Conservation (phyloP, 2,113 vertebrate species). For the Perca fluviatilis region DNA sequence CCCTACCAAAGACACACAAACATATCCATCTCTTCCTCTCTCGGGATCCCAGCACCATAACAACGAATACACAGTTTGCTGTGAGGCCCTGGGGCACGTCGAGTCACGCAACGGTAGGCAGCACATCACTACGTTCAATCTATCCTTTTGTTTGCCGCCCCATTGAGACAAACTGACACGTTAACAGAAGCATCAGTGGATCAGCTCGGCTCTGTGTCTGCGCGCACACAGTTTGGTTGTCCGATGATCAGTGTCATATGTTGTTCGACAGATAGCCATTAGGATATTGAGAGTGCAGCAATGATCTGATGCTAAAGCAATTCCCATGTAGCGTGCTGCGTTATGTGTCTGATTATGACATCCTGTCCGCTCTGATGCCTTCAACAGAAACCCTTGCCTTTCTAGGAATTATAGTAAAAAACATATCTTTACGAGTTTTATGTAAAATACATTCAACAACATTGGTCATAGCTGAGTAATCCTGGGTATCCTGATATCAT, state of each 20-base stretch:
- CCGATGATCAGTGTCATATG: slow-evolving; percentile 32
- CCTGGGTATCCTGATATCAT: background rate
- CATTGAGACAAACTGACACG: slow-evolving; percentile 74
- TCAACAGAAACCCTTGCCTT: slow-evolving; percentile 3
- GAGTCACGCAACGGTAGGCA: slow-evolving; percentile 90
- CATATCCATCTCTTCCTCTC: slow-evolving; percentile 68
- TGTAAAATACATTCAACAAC: background rate
- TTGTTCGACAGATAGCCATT: slow-evolving; percentile 34
- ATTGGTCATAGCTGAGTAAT: background rate
- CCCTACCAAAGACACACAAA: slow-evolving; percentile 53
- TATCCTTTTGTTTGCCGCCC: slow-evolving; percentile 77
- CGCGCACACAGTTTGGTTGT: slow-evolving; percentile 3
- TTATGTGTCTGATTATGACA: background rate
- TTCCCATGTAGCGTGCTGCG: slow-evolving; percentile 18
- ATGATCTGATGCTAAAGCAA: slow-evolving; percentile 38
- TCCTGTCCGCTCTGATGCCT: background rate
- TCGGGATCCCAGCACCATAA: slow-evolving; percentile 81
- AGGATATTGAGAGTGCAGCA: slow-evolving; percentile 23
- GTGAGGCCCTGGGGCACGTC: slow-evolving; percentile 78
- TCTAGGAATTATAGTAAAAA: background rate
- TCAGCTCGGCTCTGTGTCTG: slow-evolving; percentile 14
- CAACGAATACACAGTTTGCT: slow-evolving; percentile 81
- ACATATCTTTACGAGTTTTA: background rate
- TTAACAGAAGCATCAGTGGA: slow-evolving; percentile 70
- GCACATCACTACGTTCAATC: slow-evolving; percentile 85